Evolutionary conservation across 1,140 invertebrate genomes (phyloP).

Genomic region (Dinoponera quadriceps): DNA sequence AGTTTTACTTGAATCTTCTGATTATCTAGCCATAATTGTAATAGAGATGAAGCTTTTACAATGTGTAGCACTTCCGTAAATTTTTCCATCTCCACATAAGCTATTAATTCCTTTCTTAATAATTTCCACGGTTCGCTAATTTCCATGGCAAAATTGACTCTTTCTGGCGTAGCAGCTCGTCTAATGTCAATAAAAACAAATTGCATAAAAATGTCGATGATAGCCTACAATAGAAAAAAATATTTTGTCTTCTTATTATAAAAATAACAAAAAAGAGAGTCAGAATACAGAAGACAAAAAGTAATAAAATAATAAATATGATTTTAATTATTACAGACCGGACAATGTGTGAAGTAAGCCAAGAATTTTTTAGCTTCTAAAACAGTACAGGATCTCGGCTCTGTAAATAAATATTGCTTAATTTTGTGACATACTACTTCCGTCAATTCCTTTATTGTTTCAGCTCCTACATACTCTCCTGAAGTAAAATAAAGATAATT

Average conservation of each 20-base stretch:
- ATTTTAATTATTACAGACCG: slow-evolving; percentile 67
- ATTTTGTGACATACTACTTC: slow-evolving; percentile 76
- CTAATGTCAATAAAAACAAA: slow-evolving; percentile 77
- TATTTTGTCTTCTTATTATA: slow-evolving; percentile 8
- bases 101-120: slow-evolving; percentile 68
- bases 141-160: slow-evolving; percentile 25
- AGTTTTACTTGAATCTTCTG: slow-evolving; percentile 68
- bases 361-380: slow-evolving; percentile 70
- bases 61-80: slow-evolving; percentile 71
- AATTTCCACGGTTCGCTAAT: slow-evolving; percentile 75
- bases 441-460: slow-evolving; percentile 52
- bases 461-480: slow-evolving; percentile 1
- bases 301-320: slow-evolving; percentile 35
- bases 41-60: slow-evolving; percentile 70
- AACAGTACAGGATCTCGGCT: slow-evolving; percentile 70
- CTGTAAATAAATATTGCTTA: slow-evolving; percentile 69
- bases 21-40: slow-evolving; percentile 73
- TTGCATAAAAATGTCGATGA: slow-evolving; percentile 77
- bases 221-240: slow-evolving; percentile 71
- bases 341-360: slow-evolving; percentile 73
- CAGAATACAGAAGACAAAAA: slow-evolving; percentile 16
- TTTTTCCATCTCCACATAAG: slow-evolving; percentile 62
- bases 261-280: background rate
- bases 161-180: background rate
- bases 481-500: slow-evolving; percentile 31